Percentiles rank a stretch among this genome's conserved stretches.
Evolutionary conservation across 1,140 invertebrate genomes (phyloP).

Genomic region (Ruditapes philippinarum): DNA sequence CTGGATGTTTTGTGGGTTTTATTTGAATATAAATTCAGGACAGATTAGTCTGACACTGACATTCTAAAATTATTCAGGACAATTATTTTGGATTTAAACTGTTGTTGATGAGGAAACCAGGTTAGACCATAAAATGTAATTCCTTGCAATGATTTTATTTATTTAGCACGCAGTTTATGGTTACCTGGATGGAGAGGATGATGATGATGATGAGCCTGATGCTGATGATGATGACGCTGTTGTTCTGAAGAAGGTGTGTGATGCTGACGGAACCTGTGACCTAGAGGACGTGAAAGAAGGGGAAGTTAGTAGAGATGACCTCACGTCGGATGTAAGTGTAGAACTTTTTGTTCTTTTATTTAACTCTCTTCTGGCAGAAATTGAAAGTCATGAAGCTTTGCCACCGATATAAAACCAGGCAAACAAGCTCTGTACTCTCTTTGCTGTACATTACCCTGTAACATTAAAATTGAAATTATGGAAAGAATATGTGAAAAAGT

Average conservation of each 20-base stretch:
- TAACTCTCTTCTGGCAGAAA: too few species aligned
- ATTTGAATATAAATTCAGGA: too few species aligned
- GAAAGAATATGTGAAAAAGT: neutral
- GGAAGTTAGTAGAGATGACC: neutral
- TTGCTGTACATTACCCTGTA: too few species aligned
- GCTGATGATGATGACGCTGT: neutral
- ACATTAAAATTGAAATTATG: neutral
- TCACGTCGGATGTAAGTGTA: neutral
- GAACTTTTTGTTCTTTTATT: neutral
- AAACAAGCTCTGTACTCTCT: neutral
- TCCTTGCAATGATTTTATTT: too few species aligned
- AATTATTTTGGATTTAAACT: too few species aligned
- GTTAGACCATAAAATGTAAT: too few species aligned
- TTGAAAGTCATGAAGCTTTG: neutral
- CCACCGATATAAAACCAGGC: neutral
- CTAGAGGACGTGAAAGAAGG: constrained; percentile 42
- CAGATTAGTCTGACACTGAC: too few species aligned
- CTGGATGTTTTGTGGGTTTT: too few species aligned
- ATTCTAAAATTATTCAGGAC: too few species aligned
- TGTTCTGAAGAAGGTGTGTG: neutral
- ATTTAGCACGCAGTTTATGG: constrained; percentile 35
- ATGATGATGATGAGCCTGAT: constrained; percentile 50
- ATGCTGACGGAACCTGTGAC: constrained; percentile 31
- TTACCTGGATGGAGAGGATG: constrained; percentile 41
- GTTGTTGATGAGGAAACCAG: too few species aligned